Conservation (phyloP, 2,888 invertebrate genomes). For the Brenthis daphne region DNA sequence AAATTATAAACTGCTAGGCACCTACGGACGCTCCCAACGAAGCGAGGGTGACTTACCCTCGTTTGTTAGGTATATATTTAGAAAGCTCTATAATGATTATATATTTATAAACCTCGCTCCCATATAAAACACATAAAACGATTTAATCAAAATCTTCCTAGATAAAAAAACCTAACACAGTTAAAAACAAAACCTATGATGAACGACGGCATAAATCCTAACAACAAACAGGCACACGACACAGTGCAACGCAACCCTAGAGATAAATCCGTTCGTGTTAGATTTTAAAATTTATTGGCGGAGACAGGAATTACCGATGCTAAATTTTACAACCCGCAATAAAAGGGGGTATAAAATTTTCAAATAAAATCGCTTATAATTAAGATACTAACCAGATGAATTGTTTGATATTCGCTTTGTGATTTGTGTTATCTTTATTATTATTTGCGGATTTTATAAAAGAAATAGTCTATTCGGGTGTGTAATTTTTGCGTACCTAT, state of each 20-base stretch:
- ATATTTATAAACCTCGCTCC: not conserved
- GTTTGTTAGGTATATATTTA: no score
- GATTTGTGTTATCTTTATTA: no score
- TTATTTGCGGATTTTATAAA: no score
- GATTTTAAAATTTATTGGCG: slow-evolving; percentile 35
- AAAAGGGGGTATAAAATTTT: slow-evolving; percentile 19
- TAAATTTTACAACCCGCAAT: slow-evolving; percentile 28
- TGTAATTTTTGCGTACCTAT: no score
- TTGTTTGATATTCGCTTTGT: no score
- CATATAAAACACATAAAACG: not conserved
- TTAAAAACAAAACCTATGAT: slow-evolving; percentile 23
- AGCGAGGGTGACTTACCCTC: no score
- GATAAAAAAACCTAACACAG: slow-evolving; percentile 3
- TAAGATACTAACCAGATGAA: not conserved
- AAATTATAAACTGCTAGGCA: no score
- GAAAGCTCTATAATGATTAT: not conserved
- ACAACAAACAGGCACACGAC: slow-evolving; percentile 34
- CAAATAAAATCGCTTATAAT: slow-evolving; percentile 14
- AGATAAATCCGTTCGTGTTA: slow-evolving; percentile 29
- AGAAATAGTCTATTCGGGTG: no score
- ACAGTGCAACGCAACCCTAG: slow-evolving; percentile 24
- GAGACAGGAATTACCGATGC: slow-evolving; percentile 27
- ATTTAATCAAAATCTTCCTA: not conserved
- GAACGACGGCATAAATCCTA: slow-evolving; percentile 33
- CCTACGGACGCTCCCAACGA: no score